A percentile compares a stretch with the other conserved stretches of the same genome.
These are phyloP conservation scores for Ariolimax columbianus DNA, from an alignment of 2,888 invertebrate genomes.

Conservation along the genomic window DNA sequence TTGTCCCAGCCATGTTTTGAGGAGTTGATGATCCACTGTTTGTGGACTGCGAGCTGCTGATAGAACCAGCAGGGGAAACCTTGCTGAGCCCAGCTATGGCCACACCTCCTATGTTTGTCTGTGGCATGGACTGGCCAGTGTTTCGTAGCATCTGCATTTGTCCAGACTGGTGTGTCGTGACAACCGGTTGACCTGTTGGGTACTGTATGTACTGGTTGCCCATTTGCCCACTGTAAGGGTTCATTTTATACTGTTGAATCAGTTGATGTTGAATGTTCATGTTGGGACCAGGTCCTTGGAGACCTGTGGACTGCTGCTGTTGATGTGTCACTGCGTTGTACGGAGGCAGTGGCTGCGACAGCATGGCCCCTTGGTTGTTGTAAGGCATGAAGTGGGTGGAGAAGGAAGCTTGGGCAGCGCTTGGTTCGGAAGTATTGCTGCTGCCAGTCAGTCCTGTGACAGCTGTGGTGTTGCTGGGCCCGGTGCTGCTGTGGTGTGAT, in stretches of 20 bases:
- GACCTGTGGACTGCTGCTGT: constrained; percentile 5
- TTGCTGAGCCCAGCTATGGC: constrained; percentile 43
- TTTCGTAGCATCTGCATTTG: constrained; percentile 38
- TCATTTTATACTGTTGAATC: constrained; percentile 44
- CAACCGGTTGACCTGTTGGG: constrained; percentile 44
- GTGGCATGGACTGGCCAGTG: constrained; percentile 32
- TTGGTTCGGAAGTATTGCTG: constrained; percentile 69
- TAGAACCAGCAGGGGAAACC: constrained; percentile 74
- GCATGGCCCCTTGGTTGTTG: constrained; percentile 27
- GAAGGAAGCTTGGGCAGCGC: constrained; percentile 52
- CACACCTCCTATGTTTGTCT: constrained; percentile 43
- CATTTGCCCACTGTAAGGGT: constrained; percentile 33
- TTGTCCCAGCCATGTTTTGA: constrained; percentile 16
- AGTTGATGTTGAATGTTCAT: constrained; percentile 26
- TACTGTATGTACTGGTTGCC: constrained; percentile 45
- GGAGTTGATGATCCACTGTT: constrained; percentile 60
- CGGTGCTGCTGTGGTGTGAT: constrained; percentile 79
- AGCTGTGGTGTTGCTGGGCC: constrained; percentile 81
- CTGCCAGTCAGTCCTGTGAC: constrained; percentile 79
- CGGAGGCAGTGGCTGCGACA: constrained; percentile 32
- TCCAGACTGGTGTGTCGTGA: constrained; percentile 41
- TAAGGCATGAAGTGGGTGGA: constrained; percentile 57
- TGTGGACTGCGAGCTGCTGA: constrained; percentile 72
- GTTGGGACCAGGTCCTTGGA: constrained; percentile 15
- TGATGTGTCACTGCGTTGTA: constrained; percentile 1